Base-by-base conservation (phyloP, 2,113 vertebrate genomes). In the Dolichotis patagonum region DNA sequence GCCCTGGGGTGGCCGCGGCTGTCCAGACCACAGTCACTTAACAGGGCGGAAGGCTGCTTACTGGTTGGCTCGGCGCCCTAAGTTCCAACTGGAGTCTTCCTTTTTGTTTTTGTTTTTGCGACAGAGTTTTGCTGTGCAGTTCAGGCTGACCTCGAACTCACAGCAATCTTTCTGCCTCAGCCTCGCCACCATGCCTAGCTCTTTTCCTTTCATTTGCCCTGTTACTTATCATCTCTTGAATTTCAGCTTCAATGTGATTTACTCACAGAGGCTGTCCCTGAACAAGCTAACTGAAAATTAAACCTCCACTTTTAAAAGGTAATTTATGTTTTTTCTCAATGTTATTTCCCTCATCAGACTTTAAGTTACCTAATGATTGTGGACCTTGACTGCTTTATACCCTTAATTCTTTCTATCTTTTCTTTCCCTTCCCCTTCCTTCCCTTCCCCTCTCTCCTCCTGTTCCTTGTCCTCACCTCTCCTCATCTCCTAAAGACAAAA, bases 251-350 rank as follows among this genome's bases (percentile, higher is more conserved):
- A 81, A 0, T 91, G 62, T 95, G 16, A 14, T 49, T 94, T 94
- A 81, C 16, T 81, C 62, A 60, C 30, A 75, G 77, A 80, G 16
- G 19, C 35, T 43, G 49, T 85, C 41, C 17, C 75, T 86, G 43
- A 90, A 81, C 52, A 90, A 80, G 67, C 85, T 94, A 71, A 30
- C 52, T 77, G 26, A 87, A 94, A 92, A 30, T 49, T 94, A 94
- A 92, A 46, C 63, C 12, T 2, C 20, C 8, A 12, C n/a, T 80
- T 69, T 93, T 56, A 78, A 71, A 84, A 88, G 12, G 73, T 87
- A 91, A 75, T 88, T 91, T 97, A 28, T 84, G 0, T 88, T 83
- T 73, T 69, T 90, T 13, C 22, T 89, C 46, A 54, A 3, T 78
- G 43, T 96, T 81, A 85, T 41, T 85, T 85, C 54, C 95, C 30